A percentile compares a stretch with the other conserved stretches of the same genome.
Evolutionary conservation across 2,797 vertebrate genomes (phyloP).

Genomic region (Knipowitschia caucasica): DNA sequence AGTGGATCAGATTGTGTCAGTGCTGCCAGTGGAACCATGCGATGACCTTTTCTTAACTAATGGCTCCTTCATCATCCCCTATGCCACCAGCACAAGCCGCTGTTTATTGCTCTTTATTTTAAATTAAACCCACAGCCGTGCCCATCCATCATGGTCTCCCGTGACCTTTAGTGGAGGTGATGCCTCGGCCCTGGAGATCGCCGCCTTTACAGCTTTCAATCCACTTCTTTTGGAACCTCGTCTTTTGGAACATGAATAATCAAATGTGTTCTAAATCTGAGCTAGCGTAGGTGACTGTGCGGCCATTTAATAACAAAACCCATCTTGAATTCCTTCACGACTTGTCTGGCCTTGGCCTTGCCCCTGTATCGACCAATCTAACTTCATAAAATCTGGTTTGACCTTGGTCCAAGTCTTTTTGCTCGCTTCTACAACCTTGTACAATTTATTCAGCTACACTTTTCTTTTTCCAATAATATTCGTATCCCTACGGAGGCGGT

Average conservation of each 20-base stretch:
- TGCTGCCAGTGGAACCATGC: slow-evolving; percentile 59
- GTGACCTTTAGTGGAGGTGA: slow-evolving; percentile 78
- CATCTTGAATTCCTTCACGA: background rate
- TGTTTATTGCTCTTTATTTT: slow-evolving; percentile 79
- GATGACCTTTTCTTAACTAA: slow-evolving; percentile 85
- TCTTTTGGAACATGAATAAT: slow-evolving; percentile 8
- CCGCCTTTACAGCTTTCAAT: slow-evolving; percentile 35
- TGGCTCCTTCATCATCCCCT: slow-evolving; percentile 73
- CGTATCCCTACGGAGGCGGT: slow-evolving; percentile 7
- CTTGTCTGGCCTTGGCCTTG: background rate
- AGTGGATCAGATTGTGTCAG: slow-evolving; percentile 40
- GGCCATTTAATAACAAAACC: too few relatives aligned
- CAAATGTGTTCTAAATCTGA: background rate
- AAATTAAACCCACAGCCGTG: slow-evolving; percentile 74
- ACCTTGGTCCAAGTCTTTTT: slow-evolving; percentile 7
- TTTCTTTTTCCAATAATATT: slow-evolving; percentile 5
- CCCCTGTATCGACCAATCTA: background rate
- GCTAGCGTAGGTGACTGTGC: too few relatives aligned
- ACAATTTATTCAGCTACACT: background rate
- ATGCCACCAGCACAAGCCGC: slow-evolving; percentile 49
- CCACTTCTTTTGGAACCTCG: slow-evolving; percentile 23
- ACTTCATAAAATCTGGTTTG: background rate
- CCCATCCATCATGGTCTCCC: slow-evolving; percentile 73
- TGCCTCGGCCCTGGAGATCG: slow-evolving; percentile 62
- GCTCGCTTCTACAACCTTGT: slow-evolving; percentile 12